A percentile compares a stretch with the other conserved stretches of the same genome.
phyloP scores from a whole-genome alignment of 2,888 invertebrate species.

The Cephalotes varians region DNA sequence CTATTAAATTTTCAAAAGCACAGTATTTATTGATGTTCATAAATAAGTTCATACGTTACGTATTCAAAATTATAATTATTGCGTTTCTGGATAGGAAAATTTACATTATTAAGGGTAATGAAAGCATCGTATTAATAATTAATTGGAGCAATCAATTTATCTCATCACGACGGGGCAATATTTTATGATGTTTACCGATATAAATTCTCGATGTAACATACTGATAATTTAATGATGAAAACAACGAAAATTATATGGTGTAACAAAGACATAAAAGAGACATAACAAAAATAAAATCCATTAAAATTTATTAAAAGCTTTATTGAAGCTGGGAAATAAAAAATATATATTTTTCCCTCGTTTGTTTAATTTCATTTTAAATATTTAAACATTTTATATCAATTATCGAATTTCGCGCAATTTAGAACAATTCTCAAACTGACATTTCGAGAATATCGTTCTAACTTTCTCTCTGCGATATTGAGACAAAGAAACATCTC shows the following conservation, averaged over 20 bases:
- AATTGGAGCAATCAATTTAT: slow-evolving; percentile 38
- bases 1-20: slow-evolving; percentile 1
- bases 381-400: background rate
- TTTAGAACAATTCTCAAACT: background rate
- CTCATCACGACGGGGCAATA: slow-evolving; percentile 13
- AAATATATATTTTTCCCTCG: background rate
- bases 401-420: background rate
- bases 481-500: slow-evolving; percentile 21
- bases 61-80: slow-evolving; percentile 23
- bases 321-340: background rate
- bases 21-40: slow-evolving; percentile 8
- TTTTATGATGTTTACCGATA: slow-evolving; percentile 27
- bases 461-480: slow-evolving; percentile 39
- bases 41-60: background rate
- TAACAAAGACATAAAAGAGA: background rate
- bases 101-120: slow-evolving; percentile 30
- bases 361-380: background rate
- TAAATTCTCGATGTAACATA: background rate
- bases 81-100: slow-evolving; percentile 16
- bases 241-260: background rate
- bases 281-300: background rate
- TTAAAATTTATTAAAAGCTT: background rate
- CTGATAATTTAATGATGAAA: slow-evolving; percentile 1
- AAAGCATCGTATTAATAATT: slow-evolving; percentile 30
- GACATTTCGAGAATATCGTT: slow-evolving; percentile 4